These are phyloP conservation scores for Ephestia elutella DNA, from an alignment of 1,140 invertebrate genomes.

Conservation along the genomic window DNA sequence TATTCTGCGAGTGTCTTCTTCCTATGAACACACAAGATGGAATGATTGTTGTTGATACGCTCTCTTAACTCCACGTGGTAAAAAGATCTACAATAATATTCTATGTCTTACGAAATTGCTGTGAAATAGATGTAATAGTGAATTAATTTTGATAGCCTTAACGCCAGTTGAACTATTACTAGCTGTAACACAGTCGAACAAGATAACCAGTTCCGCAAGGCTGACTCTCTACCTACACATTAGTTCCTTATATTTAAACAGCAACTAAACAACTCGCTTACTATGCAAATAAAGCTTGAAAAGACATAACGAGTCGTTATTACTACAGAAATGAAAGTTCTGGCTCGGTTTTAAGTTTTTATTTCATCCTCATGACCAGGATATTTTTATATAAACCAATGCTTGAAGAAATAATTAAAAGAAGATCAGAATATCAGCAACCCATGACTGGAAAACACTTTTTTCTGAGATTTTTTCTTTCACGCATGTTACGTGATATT, in stretches of 20 bases:
- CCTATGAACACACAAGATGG: no score
- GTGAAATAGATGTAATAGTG: no score
- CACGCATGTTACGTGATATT: no score
- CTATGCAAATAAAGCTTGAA: constrained; percentile 45
- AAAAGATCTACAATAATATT: no score
- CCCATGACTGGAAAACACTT: no score
- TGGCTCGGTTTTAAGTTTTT: constrained; percentile 5
- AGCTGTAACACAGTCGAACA: constrained; percentile 2
- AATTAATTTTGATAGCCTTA: not conserved
- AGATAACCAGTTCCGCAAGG: constrained; percentile 28
- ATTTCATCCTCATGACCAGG: not conserved
- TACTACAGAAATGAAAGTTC: constrained; percentile 31
- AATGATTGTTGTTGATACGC: no score
- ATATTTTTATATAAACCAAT: not conserved
- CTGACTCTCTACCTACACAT: constrained; percentile 30
- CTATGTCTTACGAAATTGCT: no score
- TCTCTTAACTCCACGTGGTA: no score
- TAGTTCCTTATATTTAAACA: constrained; percentile 38
- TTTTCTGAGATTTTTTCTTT: no score
- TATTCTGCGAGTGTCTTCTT: no score
- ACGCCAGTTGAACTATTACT: not conserved
- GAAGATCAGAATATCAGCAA: not conserved
- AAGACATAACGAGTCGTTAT: constrained; percentile 11
- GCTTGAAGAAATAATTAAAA: not conserved
- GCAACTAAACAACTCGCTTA: constrained; percentile 36